Evolutionary conservation across 2,888 invertebrate genomes (phyloP).

Genomic region (Tachina grossa): DNA sequence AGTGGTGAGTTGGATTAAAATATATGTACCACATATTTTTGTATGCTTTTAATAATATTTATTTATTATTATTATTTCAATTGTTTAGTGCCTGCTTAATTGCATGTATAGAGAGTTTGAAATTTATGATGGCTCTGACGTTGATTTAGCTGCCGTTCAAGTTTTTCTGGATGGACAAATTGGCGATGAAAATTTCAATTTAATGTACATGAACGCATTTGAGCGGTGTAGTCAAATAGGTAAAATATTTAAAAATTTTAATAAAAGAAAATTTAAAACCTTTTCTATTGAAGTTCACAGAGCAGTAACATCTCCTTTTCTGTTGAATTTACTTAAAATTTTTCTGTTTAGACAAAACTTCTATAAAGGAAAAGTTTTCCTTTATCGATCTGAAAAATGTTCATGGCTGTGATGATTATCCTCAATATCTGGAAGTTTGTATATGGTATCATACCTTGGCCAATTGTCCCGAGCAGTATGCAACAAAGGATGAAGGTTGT

Average conservation of each 20-base stretch:
- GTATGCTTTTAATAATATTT: background rate
- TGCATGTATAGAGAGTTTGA: constrained; percentile 68
- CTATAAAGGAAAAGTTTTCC: constrained; percentile 18
- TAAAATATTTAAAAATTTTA: constrained; percentile 19
- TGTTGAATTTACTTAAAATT: background rate
- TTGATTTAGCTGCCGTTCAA: constrained; percentile 60
- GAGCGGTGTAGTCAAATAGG: constrained; percentile 65
- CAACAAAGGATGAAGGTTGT: constrained; percentile 39
- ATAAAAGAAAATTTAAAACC: too few relatives aligned
- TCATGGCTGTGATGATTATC: constrained; percentile 64
- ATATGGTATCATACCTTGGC: constrained; percentile 69
- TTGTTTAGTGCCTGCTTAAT: constrained; percentile 64
- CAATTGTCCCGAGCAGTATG: constrained; percentile 59
- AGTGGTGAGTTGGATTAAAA: constrained; percentile 40
- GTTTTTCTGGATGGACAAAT: constrained; percentile 62
- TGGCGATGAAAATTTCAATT: constrained; percentile 39
- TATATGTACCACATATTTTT: background rate
- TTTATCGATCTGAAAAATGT: constrained; percentile 52
- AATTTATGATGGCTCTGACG: constrained; percentile 61
- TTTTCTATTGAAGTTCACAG: too few relatives aligned
- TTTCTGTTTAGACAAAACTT: constrained; percentile 24
- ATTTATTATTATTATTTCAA: background rate
- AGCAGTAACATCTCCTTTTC: background rate
- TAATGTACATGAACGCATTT: constrained; percentile 59
- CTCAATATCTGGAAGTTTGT: constrained; percentile 59